Base-by-base conservation (phyloP, 2,113 vertebrate species). In the Triplophysa tibetana region DNA sequence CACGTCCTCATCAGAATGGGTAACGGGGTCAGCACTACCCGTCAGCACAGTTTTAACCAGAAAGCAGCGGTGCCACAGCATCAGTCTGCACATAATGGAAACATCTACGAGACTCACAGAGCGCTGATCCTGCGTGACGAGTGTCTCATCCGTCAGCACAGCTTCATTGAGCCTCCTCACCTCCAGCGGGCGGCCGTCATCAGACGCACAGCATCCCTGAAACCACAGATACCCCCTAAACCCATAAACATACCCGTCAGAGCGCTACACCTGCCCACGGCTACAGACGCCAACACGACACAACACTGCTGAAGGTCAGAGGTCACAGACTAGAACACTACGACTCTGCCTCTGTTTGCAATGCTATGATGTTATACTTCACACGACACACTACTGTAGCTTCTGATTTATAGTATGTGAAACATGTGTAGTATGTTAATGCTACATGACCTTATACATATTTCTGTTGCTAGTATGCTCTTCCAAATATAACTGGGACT, bases 111-210 rank as follows among this genome's bases (percentile, higher is more conserved):
- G 8, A 24, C 62, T 4, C 85, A 78, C 56, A 78, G 73, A 33
- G 52, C 81, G 0, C 50, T 81, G 0, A 16, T 87, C 1, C 21
- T 84, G 4, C 19, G 64, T 0, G 83, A 77, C 58, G 19, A 85
- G 29, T 92, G 91, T 78, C 87, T 94, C 58, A 90, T 92, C 0
- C 89, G 93, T 1, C 93, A 94, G 79, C 94, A 92, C 87, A 93
- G 92, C n/a, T 94, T 92, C 89, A 91, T 87, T 5, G 93, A 92
- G 8, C 91, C 63, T 9, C 33, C 64, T 2, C 84, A 82, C 0
- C 52, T 21, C 6, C 91, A 87, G 52, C 85, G 90, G 21, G 79
- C 86, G 0, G 88, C 89, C 0, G 10, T 90, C 14, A 26, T 93
- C 26, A 88, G 91, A 19, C 88, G 94, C 12, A 90, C 93, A 0